Conservation (phyloP, 2,797 vertebrate species). For the Sardinella longiceps region DNA sequence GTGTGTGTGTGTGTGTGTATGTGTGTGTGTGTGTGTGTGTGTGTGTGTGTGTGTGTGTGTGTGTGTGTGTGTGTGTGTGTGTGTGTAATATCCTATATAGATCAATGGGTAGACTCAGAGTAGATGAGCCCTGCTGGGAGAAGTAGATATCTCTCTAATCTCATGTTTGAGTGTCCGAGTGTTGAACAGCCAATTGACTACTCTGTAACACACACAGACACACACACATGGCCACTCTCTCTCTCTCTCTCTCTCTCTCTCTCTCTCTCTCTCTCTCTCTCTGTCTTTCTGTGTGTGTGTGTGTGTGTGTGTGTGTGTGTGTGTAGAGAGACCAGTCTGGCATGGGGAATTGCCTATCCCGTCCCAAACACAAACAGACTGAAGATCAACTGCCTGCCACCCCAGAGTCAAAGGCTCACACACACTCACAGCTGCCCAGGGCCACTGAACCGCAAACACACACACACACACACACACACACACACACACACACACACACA, state of each 20-base stretch:
- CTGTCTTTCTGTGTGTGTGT: no score
- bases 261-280: no score
- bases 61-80: neutral
- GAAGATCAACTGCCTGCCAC: conserved; percentile 21
- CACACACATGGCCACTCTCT: no score
- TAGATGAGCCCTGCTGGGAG: conserved; percentile 23
- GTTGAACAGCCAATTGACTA: neutral
- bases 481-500: neutral
- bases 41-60: neutral
- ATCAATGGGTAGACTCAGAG: conserved; percentile 39
- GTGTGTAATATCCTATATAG: conserved; percentile 36
- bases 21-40: neutral
- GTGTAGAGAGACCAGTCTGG: conserved; percentile 38
- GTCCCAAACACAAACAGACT: conserved; percentile 17
- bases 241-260: no score
- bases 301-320: neutral
- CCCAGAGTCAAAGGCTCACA: neutral
- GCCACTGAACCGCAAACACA: neutral
- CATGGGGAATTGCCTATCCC: neutral
- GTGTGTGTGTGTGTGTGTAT: neutral
- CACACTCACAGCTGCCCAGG: neutral
- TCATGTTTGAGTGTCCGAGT: neutral
- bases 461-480: neutral
- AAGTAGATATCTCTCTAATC: neutral
- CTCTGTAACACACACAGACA: neutral